These are phyloP conservation scores for Melieria picta DNA, from an alignment of 2,888 invertebrate species.

Conservation along the genomic window DNA sequence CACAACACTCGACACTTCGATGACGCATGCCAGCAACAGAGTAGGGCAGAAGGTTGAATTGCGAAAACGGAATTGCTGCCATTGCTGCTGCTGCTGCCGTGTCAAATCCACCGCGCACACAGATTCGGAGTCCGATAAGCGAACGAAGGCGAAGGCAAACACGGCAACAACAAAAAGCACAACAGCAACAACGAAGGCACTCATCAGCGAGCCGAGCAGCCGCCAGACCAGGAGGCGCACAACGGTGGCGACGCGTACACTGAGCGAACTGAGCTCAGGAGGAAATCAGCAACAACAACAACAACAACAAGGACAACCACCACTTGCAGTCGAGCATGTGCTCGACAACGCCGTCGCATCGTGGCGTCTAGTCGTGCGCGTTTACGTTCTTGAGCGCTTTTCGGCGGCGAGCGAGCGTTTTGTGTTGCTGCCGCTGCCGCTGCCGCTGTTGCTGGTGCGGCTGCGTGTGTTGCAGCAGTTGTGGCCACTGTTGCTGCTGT, in stretches of 20 bases:
- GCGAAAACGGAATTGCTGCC: constrained; percentile 36
- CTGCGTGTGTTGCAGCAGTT: background rate
- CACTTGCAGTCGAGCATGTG: no score
- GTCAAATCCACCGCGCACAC: no score
- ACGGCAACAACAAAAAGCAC: constrained; percentile 9
- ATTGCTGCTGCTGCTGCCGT: background rate
- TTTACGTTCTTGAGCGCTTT: no score
- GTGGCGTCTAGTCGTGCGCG: no score
- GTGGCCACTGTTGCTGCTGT: background rate
- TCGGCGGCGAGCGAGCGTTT: background rate
- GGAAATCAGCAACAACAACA: no score
- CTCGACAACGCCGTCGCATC: background rate
- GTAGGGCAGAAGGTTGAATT: constrained; percentile 61
- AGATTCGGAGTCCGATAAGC: no score
- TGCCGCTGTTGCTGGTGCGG: background rate
- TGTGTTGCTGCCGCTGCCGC: background rate
- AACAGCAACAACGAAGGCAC: constrained; percentile 2
- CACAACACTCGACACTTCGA: constrained; percentile 44
- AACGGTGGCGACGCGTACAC: no score
- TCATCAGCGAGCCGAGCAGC: constrained; percentile 13
- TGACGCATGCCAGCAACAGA: constrained; percentile 60
- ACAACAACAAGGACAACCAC: no score
- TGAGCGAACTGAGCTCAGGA: no score
- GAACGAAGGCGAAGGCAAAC: constrained; percentile 7
- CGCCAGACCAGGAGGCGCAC: background rate